These are phyloP conservation scores for Trachelus tabidus DNA, from an alignment of 2,888 invertebrate species.

Conservation along the genomic window DNA sequence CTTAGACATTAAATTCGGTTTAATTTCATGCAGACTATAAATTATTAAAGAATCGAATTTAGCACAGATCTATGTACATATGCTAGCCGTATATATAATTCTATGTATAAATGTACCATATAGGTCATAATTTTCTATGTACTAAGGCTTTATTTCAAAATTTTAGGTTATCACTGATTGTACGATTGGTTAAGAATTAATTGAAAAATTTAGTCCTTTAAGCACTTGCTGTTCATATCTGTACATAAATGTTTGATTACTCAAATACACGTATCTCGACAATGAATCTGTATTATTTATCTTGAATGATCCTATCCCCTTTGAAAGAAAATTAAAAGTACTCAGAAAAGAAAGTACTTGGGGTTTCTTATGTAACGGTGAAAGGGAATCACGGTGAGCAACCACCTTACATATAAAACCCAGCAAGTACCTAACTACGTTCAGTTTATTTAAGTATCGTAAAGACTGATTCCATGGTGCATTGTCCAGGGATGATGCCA, in stretches of 20 bases:
- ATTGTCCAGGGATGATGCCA: constrained; percentile 58
- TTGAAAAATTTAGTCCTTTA: constrained; percentile 10
- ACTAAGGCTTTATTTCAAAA: constrained; percentile 11
- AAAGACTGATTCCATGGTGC: constrained; percentile 9
- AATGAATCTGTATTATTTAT: constrained; percentile 10
- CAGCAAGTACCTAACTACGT: neutral
- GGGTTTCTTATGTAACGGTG: neutral
- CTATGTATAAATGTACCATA: constrained; percentile 54
- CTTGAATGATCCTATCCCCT: neutral
- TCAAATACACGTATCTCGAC: constrained; percentile 44
- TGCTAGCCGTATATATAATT: constrained; percentile 16
- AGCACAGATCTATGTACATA: neutral
- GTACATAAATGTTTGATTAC: constrained; percentile 42
- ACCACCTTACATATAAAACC: neutral
- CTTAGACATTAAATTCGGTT: neutral
- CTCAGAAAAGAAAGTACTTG: neutral
- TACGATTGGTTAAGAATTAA: constrained; percentile 15
- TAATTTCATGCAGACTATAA: neutral
- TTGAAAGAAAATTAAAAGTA: neutral
- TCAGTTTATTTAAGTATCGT: constrained; percentile 25
- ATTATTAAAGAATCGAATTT: neutral
- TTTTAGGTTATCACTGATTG: constrained; percentile 8
- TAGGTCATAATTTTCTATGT: constrained; percentile 9
- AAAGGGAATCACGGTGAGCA: neutral
- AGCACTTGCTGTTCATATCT: constrained; percentile 34